Evolutionary conservation across 1,140 invertebrate species (phyloP), one percentile per base, ranked within the genome.

Genomic region (Pygmarrhopalites habei): DNA sequence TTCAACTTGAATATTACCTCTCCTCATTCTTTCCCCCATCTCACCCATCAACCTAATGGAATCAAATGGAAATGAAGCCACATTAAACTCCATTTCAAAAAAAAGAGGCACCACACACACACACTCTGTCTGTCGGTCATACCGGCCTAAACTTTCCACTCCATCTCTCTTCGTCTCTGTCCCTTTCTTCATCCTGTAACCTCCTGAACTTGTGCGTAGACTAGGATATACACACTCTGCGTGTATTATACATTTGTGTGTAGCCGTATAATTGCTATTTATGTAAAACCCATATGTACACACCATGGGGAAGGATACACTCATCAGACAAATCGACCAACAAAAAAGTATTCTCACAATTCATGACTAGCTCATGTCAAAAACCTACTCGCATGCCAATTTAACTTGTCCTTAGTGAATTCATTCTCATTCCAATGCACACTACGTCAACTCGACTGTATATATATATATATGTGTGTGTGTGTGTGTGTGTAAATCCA

Each of bases 31-130:
- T 35, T 7, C 32, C n/a, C n/a, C n/a, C 32, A 10, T 47, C 44
- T 52, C 49, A 52, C 14, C 49, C 49, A 52, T 52, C 49, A 26
- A 52, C 23, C n/a, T 52, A 52, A 52, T 52, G 25, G 49, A 52
- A 52, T 52, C 49, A 52, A 52, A 52, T 26, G 49, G 49, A 52
- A 52, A 52, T 52, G 49, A 10, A 52, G 49, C 25, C 14, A 52
- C 10, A 52, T 52, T 25, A 52, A 26, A 5, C 25, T 52, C 49
- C 49, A 26, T 52, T 29, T 52, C 49, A 52, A 21, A 52, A 52
- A 52, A 7, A 29, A 3, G 28, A 7, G 2, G 23, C n/a, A 5
- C 7, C 10, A 10, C 4, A 12, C 5, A 4, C 7, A 5, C 7
- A 47, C 5, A 47, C 17, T n/a, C 23, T 47, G 7, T n/a, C 23